These are phyloP conservation scores for Axinella damicornis DNA, from an alignment of 37 sponge, comb jelly and placozoan species.

Conservation along the genomic window DNA sequence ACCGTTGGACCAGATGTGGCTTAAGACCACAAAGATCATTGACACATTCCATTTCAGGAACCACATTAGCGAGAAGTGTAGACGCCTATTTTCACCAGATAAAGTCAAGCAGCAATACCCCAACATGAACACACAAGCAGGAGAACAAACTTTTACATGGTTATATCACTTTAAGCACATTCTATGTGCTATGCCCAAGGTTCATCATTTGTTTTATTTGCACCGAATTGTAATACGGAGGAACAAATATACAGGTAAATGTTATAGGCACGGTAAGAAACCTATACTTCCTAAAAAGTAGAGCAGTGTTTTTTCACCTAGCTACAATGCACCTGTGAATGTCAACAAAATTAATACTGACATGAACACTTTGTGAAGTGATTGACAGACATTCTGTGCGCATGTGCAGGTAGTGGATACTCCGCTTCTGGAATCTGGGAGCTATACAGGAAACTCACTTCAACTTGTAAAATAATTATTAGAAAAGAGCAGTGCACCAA, in stretches of 20 bases:
- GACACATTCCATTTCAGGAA: conserved; percentile 26
- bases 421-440: no score
- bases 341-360: no score
- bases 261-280: conserved; percentile 38
- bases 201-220: conserved; percentile 40
- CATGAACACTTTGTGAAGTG: no score
- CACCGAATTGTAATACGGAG: conserved; percentile 36
- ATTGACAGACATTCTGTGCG: no score
- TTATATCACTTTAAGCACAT: conserved; percentile 5
- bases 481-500: no score
- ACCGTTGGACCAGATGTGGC: conserved; percentile 9
- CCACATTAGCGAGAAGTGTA: conserved; percentile 8
- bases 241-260: conserved; percentile 39
- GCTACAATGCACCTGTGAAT: no score
- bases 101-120: not conserved
- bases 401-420: no score
- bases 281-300: conserved; percentile 44
- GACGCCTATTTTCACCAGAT: conserved; percentile 10
- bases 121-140: conserved; percentile 35
- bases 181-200: conserved; percentile 42
- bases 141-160: conserved; percentile 46
- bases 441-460: no score
- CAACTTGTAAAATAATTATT: no score
- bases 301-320: no score
- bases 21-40: conserved; percentile 7